Conservation (phyloP, 2,113 vertebrate species). For the Odocoileus virginianus region DNA sequence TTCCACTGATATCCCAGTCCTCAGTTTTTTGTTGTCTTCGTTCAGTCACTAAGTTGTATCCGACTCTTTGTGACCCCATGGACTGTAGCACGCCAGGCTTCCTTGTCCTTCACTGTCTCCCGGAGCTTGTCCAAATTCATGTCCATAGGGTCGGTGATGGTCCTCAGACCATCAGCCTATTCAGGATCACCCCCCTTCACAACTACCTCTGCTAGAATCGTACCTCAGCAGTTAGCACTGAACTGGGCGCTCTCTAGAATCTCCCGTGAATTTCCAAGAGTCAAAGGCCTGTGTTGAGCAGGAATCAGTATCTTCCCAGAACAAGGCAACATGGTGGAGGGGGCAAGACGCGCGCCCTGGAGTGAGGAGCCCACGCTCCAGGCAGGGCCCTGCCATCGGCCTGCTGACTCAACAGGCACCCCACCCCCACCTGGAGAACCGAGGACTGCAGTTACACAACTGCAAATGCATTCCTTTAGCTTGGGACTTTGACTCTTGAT, state of each 20-base stretch:
- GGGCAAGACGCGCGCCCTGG: fast-evolving
- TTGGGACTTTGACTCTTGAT: background rate
- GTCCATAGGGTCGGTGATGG: background rate
- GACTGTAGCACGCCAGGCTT: background rate
- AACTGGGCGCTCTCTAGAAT: background rate
- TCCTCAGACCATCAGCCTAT: background rate
- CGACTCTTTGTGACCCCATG: background rate
- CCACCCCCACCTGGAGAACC: background rate
- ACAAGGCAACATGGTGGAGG: background rate
- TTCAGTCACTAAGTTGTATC: background rate
- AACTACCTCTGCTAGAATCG: background rate
- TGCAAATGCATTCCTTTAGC: background rate
- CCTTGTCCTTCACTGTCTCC: background rate
- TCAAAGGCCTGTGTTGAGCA: background rate
- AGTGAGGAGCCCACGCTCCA: background rate
- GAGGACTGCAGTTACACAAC: background rate
- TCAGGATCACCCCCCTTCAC: background rate
- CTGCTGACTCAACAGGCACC: background rate
- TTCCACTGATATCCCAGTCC: background rate
- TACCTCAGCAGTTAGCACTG: background rate
- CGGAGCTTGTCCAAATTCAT: background rate
- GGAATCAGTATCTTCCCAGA: background rate
- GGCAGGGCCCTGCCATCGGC: background rate
- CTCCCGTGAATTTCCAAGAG: background rate
- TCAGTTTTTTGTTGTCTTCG: background rate